Evolutionary conservation across 2,113 vertebrate species (phyloP).

Genomic region (Peromyscus polionotus): DNA sequence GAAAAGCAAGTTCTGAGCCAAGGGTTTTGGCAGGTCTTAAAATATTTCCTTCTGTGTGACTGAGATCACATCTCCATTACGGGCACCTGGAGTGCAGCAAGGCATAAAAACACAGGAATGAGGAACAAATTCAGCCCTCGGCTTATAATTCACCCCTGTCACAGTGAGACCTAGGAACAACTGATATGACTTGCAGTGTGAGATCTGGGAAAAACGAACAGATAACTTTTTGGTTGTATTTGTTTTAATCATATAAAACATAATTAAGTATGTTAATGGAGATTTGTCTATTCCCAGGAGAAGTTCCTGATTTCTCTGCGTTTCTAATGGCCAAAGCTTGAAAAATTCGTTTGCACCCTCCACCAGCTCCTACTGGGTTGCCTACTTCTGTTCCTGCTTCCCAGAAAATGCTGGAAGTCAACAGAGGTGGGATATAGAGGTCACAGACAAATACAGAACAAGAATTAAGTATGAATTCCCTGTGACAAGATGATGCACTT

Average conservation of each 20-base stretch:
- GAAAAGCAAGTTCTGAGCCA: conserved; percentile 79
- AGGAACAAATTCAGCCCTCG: neutral
- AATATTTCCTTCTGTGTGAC: conserved; percentile 80
- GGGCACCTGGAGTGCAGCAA: conserved; percentile 67
- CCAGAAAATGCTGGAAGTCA: neutral
- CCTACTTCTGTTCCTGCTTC: neutral
- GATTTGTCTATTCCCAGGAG: neutral
- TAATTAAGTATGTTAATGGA: neutral
- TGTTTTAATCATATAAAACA: conserved; percentile 34
- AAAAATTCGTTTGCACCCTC: neutral
- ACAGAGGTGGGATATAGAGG: neutral
- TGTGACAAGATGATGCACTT: neutral
- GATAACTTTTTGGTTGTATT: neutral
- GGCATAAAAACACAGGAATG: conserved; percentile 24
- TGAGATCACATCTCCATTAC: conserved; percentile 75
- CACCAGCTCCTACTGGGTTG: neutral
- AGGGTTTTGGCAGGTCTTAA: conserved; percentile 81
- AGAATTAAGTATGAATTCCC: neutral
- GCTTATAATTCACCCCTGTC: conserved; percentile 66
- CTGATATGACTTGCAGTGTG: neutral
- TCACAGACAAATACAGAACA: neutral
- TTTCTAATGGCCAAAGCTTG: neutral
- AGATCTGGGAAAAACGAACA: neutral
- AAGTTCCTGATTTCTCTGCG: neutral
- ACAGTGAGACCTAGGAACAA: neutral